Percentiles rank a stretch among this genome's conserved stretches.
phyloP scores from a whole-genome alignment of 2,113 vertebrate genomes.

The Embiotoca jacksoni region DNA sequence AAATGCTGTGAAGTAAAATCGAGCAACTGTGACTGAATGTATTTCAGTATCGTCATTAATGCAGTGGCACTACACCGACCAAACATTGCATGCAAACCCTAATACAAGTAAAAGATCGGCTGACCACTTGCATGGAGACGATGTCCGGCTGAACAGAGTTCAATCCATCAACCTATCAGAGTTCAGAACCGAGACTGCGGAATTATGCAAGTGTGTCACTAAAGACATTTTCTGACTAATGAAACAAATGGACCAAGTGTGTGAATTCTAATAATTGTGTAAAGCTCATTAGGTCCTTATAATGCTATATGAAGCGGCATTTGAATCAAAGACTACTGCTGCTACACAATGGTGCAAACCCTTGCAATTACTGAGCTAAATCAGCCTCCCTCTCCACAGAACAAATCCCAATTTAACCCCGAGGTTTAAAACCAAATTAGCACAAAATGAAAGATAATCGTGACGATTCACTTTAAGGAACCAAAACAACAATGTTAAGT shows the following conservation, averaged over 20 bases:
- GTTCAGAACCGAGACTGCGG: slow-evolving; percentile 40
- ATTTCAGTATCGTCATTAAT: neutral
- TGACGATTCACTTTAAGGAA: slow-evolving; percentile 48
- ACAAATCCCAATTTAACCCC: slow-evolving; percentile 54
- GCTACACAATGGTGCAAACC: slow-evolving; percentile 47
- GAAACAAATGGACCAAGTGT: slow-evolving; percentile 42
- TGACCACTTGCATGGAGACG: slow-evolving; percentile 7
- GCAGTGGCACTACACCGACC: neutral
- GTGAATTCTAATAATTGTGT: slow-evolving; percentile 51
- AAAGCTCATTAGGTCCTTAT: slow-evolving; percentile 60
- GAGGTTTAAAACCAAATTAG: slow-evolving; percentile 62
- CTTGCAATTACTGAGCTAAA: slow-evolving; percentile 41
- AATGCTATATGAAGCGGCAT: slow-evolving; percentile 51
- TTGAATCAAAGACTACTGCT: slow-evolving; percentile 49
- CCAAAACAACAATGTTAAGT: slow-evolving; percentile 34
- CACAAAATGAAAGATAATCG: slow-evolving; percentile 63
- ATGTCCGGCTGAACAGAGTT: slow-evolving; percentile 3
- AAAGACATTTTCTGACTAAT: slow-evolving; percentile 52
- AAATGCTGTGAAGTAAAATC: slow-evolving; percentile 1
- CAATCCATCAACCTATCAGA: slow-evolving; percentile 35
- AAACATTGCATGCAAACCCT: neutral
- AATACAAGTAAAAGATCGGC: neutral
- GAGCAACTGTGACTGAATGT: neutral
- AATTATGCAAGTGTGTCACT: slow-evolving; percentile 39
- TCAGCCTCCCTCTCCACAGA: slow-evolving; percentile 24